Evolutionary conservation across 2,888 invertebrate genomes (phyloP).

Genomic region (Apotomis turbidana): DNA sequence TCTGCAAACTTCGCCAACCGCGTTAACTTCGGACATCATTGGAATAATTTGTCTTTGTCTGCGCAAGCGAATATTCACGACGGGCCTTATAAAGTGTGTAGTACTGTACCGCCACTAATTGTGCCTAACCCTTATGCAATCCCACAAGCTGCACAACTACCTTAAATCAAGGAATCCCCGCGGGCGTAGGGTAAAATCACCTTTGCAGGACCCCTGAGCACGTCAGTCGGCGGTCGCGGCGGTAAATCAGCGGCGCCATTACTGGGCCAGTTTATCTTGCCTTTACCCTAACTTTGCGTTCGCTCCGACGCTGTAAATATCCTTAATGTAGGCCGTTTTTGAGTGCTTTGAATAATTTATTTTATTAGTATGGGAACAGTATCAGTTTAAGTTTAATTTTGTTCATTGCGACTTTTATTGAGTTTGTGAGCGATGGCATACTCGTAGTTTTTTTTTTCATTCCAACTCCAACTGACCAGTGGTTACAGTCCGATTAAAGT

Average conservation of each 20-base stretch:
- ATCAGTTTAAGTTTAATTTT: conserved; percentile 18
- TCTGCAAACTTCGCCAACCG: no score
- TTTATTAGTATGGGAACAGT: neutral
- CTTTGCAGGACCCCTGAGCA: conserved; percentile 9
- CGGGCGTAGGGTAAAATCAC: conserved; percentile 15
- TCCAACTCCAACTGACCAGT: no score
- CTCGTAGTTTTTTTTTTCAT: no score
- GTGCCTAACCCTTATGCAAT: no score
- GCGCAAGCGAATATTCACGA: no score
- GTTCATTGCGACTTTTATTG: neutral
- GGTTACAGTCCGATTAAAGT: no score
- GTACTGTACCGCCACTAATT: no score
- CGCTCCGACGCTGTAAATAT: conserved; percentile 25
- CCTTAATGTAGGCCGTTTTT: conserved; percentile 29
- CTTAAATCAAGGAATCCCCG: conserved; percentile 17
- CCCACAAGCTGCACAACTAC: neutral
- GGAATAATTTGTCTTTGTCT: no score
- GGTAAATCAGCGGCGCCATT: conserved; percentile 32
- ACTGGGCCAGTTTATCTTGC: conserved; percentile 27
- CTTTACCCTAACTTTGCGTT: conserved; percentile 16
- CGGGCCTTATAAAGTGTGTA: no score
- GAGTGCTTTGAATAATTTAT: conserved; percentile 28
- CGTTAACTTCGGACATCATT: no score
- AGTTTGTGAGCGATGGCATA: neutral
- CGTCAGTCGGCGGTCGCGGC: conserved; percentile 8